Percentiles rank a stretch among this genome's conserved stretches.
Conservation (phyloP, 1,140 invertebrate genomes). For the Brachionus plicatilis region DNA sequence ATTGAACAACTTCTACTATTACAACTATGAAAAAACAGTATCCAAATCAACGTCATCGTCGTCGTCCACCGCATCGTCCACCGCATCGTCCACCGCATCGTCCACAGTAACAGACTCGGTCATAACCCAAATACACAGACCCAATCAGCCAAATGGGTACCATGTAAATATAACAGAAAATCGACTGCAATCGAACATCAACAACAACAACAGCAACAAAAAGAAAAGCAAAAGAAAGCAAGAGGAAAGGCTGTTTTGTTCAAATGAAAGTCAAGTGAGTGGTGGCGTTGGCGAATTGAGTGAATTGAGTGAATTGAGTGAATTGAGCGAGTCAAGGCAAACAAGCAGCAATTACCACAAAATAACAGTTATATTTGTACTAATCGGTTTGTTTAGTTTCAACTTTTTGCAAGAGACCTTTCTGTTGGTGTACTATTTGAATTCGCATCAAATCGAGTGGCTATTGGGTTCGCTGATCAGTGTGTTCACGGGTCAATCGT, state of each 20-base stretch:
- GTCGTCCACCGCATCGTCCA: neutral
- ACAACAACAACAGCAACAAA: neutral
- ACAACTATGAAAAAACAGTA: constrained; percentile 20
- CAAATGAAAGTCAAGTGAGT: too few species aligned
- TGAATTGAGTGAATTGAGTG: too few species aligned
- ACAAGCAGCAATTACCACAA: neutral
- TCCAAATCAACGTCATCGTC: neutral
- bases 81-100: neutral
- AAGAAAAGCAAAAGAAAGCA: too few species aligned
- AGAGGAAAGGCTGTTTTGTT: too few species aligned
- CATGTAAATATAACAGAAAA: constrained; percentile 12
- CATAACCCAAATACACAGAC: constrained; percentile 1
- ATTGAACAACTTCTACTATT: constrained; percentile 29
- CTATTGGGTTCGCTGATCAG: neutral
- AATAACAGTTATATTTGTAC: constrained; percentile 30
- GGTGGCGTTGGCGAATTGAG: neutral
- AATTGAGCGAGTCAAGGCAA: neutral
- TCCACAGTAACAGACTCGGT: neutral
- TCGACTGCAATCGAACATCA: neutral
- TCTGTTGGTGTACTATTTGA: neutral
- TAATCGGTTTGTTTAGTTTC: constrained; percentile 32
- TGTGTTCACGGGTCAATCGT: neutral
- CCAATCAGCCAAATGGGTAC: neutral
- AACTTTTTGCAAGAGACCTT: constrained; percentile 26
- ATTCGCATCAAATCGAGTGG: neutral